Conservation (phyloP, 1,140 invertebrate genomes). For the Conus ventricosus region DNA sequence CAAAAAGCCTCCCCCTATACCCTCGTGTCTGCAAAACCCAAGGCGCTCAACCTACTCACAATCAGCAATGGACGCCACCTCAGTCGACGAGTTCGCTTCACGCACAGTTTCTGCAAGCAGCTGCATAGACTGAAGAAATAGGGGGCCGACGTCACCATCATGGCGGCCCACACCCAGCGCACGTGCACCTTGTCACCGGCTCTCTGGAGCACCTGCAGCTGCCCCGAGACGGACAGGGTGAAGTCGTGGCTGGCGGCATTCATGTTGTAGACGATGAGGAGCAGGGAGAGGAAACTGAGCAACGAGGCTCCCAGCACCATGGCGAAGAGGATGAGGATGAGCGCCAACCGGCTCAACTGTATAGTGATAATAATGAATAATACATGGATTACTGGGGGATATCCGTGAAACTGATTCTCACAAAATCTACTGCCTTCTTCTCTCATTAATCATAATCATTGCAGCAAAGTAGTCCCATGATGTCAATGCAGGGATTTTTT, state of each 20-base stretch:
- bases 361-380: too few relatives aligned
- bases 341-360: background rate
- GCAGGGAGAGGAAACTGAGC: background rate
- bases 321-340: constrained; percentile 19
- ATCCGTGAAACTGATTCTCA: too few relatives aligned
- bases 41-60: background rate
- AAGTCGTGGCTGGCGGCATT: constrained; percentile 14
- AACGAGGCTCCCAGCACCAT: background rate
- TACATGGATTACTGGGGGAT: too few relatives aligned
- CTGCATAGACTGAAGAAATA: constrained; percentile 25
- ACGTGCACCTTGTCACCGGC: background rate
- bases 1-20: too few relatives aligned
- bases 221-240: background rate
- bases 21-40: too few relatives aligned
- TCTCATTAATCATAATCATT: too few relatives aligned
- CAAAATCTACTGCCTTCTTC: too few relatives aligned
- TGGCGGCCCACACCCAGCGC: constrained; percentile 32
- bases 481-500: too few relatives aligned
- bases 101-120: constrained; percentile 1
- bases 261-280: constrained; percentile 38
- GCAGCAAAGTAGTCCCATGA: too few relatives aligned
- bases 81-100: constrained; percentile 3
- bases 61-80: constrained; percentile 1
- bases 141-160: constrained; percentile 25
- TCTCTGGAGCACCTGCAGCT: background rate